Evolutionary conservation across 1,140 invertebrate genomes (phyloP).

Genomic region (Drosophila pseudoobscura): DNA sequence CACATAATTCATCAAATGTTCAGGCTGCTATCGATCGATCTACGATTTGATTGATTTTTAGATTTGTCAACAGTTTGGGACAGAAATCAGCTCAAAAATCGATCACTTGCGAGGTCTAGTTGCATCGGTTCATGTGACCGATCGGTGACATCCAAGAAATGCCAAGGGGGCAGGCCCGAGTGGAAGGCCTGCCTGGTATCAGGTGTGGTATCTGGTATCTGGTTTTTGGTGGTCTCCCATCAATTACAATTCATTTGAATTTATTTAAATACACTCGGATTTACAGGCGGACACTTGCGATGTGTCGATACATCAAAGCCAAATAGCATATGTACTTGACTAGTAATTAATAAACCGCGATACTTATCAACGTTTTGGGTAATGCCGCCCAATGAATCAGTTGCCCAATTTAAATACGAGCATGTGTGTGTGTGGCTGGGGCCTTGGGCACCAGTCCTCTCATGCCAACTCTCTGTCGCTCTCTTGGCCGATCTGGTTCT

Average conservation of each 20-base stretch:
- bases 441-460: constrained; percentile 18
- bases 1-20: too few species aligned
- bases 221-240: constrained; percentile 27
- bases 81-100: constrained; percentile 11
- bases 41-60: constrained; percentile 21
- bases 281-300: constrained; percentile 35
- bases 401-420: constrained; percentile 53
- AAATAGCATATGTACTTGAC: constrained; percentile 42
- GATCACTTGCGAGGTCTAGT: constrained; percentile 4
- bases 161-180: constrained; percentile 1
- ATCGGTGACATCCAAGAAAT: constrained; percentile 22
- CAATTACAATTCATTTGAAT: constrained; percentile 79
- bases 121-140: not conserved
- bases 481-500: constrained; percentile 2
- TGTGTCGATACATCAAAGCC: constrained; percentile 69
- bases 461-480: not conserved
- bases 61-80: constrained; percentile 17
- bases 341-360: constrained; percentile 63
- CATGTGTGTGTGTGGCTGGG: not conserved
- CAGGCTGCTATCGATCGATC: constrained; percentile 10
- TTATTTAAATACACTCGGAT: constrained; percentile 79
- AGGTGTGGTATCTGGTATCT: too few species aligned
- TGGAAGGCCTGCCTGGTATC: too few species aligned
- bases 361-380: constrained; percentile 64
- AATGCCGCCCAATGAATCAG: constrained; percentile 67